Percentiles rank a stretch among this genome's conserved stretches.
Evolutionary conservation across 2,888 invertebrate genomes (phyloP).

Genomic region (Trichacis sp.): DNA sequence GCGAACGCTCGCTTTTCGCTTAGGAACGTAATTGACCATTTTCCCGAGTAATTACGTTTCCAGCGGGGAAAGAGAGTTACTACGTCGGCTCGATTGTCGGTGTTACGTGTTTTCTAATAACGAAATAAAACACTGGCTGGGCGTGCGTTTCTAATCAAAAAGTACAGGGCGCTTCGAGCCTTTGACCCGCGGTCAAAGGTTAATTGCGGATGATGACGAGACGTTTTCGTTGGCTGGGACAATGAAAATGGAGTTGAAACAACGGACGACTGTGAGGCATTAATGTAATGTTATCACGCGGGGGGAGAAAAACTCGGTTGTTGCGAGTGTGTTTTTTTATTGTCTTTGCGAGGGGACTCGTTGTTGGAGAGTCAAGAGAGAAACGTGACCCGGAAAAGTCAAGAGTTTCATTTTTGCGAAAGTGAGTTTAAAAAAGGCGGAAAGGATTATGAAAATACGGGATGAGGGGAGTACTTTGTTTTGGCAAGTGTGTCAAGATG

Average conservation of each 20-base stretch:
- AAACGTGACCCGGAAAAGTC: background rate
- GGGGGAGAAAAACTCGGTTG: too few relatives aligned
- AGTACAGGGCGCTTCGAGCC: background rate
- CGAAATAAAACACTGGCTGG: background rate
- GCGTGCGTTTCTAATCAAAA: background rate
- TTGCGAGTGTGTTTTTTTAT: too few relatives aligned
- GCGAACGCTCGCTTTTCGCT: background rate
- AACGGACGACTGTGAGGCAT: too few relatives aligned
- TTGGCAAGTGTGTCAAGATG: constrained; percentile 9
- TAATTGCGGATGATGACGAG: too few relatives aligned
- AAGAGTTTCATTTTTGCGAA: background rate
- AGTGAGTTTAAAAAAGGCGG: background rate
- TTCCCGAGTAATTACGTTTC: background rate
- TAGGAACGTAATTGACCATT: background rate
- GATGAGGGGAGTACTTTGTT: background rate
- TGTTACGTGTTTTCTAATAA: background rate
- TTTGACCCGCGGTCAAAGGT: background rate
- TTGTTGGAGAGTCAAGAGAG: too few relatives aligned
- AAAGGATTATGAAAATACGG: background rate
- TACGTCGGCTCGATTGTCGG: background rate
- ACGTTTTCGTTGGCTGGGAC: too few relatives aligned
- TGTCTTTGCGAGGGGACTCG: too few relatives aligned
- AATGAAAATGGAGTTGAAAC: too few relatives aligned
- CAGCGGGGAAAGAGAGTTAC: too few relatives aligned
- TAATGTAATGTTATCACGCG: too few relatives aligned